Evolutionary conservation across 2,797 vertebrate genomes (phyloP), one percentile per base, ranked within the genome.

Genomic region (Alca torda): DNA sequence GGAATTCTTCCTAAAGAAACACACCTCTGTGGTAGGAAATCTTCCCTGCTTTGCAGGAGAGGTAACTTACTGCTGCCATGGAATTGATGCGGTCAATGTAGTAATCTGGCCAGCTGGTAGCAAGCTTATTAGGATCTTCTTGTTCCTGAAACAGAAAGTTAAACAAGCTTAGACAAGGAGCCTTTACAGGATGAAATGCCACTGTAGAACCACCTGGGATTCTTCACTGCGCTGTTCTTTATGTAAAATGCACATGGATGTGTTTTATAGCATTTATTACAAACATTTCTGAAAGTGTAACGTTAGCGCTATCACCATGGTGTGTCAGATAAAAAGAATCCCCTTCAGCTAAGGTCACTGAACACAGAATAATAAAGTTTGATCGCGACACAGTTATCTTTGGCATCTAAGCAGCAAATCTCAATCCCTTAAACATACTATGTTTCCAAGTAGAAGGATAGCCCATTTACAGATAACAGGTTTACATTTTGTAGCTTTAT

Each of bases 81-180:
- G 99, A 99, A 98, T 99, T 99, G 97, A 99, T 99, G 70, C 99
- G 99, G 96, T 99, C 99, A 6, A 99, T 99, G 97, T 99, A 99
- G 98, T 99, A 99, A 97, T 99, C 99, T 0, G 99, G 99, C 99
- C 99, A 99, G 98, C 99, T 99, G 97, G 99, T 99, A 39, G 99
- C 99, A 97, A 99, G 98, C 89, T 99, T 99, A 98, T 99, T 99
- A 92, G 99, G 99, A 96, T 99, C 99, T 96, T 99, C 99, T 97
- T 99, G 99, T 90, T 99, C 99, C 99, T 99, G 97, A 95, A 98
- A 97, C 24, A 88, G 65, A 81, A 97, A 94, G 81, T 89, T 87
- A 90, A 94, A 68, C 13, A 88, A 73, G 35, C 10, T 97, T 96
- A 96, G 19, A 35, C 57, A 51, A 61, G 15, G 24, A 41, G 18